Evolutionary conservation across 1,140 invertebrate genomes (phyloP), one percentile per base, ranked within the genome.

Genomic region (Drosophila suzukii): DNA sequence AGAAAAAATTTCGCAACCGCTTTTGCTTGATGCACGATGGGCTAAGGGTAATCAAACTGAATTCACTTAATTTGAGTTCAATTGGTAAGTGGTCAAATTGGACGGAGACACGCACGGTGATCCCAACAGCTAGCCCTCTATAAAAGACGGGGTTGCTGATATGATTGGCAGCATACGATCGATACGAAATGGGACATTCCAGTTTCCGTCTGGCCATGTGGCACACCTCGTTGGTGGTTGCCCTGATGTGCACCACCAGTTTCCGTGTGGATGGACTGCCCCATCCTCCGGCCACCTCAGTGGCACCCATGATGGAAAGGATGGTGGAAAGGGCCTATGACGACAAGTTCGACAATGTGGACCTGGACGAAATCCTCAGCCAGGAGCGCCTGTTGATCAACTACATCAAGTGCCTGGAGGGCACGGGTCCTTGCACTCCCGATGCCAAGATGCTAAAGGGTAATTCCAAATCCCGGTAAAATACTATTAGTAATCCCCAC

Each of bases 321-420:
- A 56, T 36, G 54, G 61, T 39, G 32, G 58, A 77, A 3, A 91
- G 92, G 94, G 93, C 43, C 15, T 97, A 97, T 78, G 95, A 95
- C 0, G 94, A 93, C 24, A 96, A 95, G 86, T 97, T 95, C 75
- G 96, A 97, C 80, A 94, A 95, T 74, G 92, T 97, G 24, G 92
- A 97, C 78, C 12, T 96, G 15, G 94, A 96, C 34, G 93, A 95
- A 67, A 95, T 97, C 59, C 80, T 97, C 0, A 79, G 85, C 0
- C 96, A 94, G 80, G 94, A 95, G 1, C 93, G 96, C 20, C 91
- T 97, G 15, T 80, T 96, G 0, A 93, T 93, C 11, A 95, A 94
- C 46, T 96, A 97, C 67, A 83, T 94, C 5, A 94, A 96, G 49
- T 97, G 96, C 82, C 72, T 97, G 8, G 75, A 96, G 78, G 94